Evolutionary conservation across 2,888 invertebrate genomes (phyloP).

Genomic region (Sclerodermus sp.): DNA sequence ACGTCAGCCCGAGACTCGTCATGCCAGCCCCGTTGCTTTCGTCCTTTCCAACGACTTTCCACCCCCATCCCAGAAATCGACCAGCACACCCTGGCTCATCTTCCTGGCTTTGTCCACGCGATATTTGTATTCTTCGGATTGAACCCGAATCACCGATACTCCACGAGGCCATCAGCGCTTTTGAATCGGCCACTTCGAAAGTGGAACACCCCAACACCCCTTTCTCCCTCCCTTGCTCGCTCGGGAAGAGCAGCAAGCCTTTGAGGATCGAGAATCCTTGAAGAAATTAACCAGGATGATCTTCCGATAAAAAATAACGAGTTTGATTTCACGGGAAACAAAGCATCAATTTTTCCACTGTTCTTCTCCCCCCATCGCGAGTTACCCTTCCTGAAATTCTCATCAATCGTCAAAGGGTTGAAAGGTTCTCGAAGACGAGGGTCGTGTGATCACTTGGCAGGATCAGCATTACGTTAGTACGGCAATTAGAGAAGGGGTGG

Average conservation of each 20-base stretch:
- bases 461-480: conserved; percentile 40
- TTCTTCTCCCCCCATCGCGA: conserved; percentile 8
- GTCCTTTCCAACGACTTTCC: conserved; percentile 39
- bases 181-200: too few species aligned
- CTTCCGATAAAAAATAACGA: too few species aligned
- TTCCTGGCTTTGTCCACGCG: conserved; percentile 16
- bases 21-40: conserved; percentile 49
- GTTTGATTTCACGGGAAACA: too few species aligned
- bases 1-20: conserved; percentile 57
- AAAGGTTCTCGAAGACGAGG: conserved; percentile 26
- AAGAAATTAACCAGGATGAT: too few species aligned
- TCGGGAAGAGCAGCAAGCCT: too few species aligned
- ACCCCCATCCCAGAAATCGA: conserved; percentile 27
- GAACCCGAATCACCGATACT: too few species aligned
- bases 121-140: conserved; percentile 15
- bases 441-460: conserved; percentile 39
- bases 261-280: too few species aligned
- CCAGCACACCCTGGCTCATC: conserved; percentile 8
- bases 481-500: conserved; percentile 41
- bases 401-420: conserved; percentile 34
- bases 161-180: too few species aligned
- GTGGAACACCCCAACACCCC: too few species aligned
- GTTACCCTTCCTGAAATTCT: too few species aligned
- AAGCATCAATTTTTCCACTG: too few species aligned
- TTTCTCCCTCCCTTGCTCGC: too few species aligned